Base-by-base conservation (phyloP, 2,888 invertebrate species). In the Mythimna lalbum region DNA sequence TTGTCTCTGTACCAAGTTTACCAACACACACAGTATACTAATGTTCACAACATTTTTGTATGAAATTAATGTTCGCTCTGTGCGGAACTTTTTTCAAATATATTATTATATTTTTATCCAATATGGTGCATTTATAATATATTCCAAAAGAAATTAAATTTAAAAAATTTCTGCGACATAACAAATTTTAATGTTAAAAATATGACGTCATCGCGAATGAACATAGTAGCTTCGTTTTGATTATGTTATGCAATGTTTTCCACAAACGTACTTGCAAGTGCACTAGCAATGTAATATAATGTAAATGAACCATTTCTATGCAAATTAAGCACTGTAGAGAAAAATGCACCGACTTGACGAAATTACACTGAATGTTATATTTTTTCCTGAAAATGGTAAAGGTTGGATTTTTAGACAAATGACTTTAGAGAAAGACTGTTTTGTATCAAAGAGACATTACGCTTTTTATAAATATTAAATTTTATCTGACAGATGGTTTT, bases 251-350 rank as follows among this genome's bases (percentile, higher is more conserved):
- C n/a, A 39, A 53, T 33, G 27, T 65, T 69, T 63, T 66, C 14
- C 5, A 43, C 12, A 36, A 61, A 55, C 39, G 50, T 23, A 4
- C 50, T 49, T 56, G 27, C 7, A 23, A 69, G 9, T 68, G 67
- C 72, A 71, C 10, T n/a, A 55, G 31, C 31, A 43, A 50, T 43
- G 7, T 21, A 36, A 52, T 72, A n/a, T 10, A 63, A 76, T 72
- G 52, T 80, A 65, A 79, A 80, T 72, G 56, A 68, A 72, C 80
- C 68, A 80, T 80, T 76, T 78, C 59, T 76, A 76, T 79, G 67
- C 64, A 76, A 80, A 80, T 80, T 71, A 47, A 62, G 76, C 76
- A 80, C 72, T 71, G 76, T 49, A 63, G 21, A 49, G 31, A 59
- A 67, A 60, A 71, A 55, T 63, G 80, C 63, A 80, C 76, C 31